phyloP scores from a whole-genome alignment of 2,888 invertebrate genomes.

The Masnerella sp. region DNA sequence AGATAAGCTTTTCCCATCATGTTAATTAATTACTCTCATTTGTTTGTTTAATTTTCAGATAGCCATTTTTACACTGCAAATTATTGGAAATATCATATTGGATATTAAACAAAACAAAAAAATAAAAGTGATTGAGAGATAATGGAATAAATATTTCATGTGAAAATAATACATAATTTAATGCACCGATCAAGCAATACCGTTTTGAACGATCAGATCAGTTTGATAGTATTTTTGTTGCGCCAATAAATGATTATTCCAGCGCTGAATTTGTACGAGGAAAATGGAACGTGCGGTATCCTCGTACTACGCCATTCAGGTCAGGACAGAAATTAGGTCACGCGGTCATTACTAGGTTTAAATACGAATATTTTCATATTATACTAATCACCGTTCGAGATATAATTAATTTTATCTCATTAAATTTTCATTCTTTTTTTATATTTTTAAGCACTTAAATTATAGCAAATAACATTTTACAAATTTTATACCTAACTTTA shows the following conservation, averaged over 20 bases:
- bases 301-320: constrained; percentile 40
- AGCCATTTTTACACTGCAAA: no score
- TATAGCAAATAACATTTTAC: no score
- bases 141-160: constrained; percentile 26
- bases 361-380: constrained; percentile 49
- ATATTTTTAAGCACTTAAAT: no score
- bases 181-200: constrained; percentile 23
- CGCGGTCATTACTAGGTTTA: constrained; percentile 49
- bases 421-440: no score
- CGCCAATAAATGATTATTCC: constrained; percentile 34
- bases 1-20: constrained; percentile 5
- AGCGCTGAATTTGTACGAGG: constrained; percentile 15
- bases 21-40: background rate
- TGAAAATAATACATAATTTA: constrained; percentile 10
- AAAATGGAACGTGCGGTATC: constrained; percentile 32
- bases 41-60: constrained; percentile 10
- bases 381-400: constrained; percentile 38
- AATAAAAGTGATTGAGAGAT: no score
- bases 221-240: constrained; percentile 32
- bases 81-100: no score
- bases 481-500: no score
- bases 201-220: constrained; percentile 24
- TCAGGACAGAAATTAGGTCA: constrained; percentile 48
- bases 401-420: constrained; percentile 43
- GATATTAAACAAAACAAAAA: no score